Base-by-base conservation (phyloP, 1,140 invertebrate genomes). In the Centruroides sculpturatus region DNA sequence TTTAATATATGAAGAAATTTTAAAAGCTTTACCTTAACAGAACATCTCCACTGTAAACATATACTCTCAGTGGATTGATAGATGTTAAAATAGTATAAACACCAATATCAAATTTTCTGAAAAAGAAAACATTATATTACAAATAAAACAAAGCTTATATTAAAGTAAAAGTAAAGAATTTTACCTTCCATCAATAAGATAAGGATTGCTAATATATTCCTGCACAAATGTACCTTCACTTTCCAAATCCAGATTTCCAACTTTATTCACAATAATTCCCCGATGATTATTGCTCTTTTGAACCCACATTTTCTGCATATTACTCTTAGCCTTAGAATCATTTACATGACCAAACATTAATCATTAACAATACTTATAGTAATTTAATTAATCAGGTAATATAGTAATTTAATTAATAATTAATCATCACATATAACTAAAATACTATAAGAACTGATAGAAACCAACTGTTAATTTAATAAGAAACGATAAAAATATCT, bases 81-180 rank as follows among this genome's bases (percentile, higher is more conserved):
- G 90, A 94, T 0, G 93, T 96, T 3, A 97, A 76, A 2, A 89
- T 85, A 0, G 89, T 89, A 74, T 98, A 98, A 23, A 98, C 82
- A 13, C 94, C 94, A 71, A 98, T 91, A 72, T 98, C 94, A 77
- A 98, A 98, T 76, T 96, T 97, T 4, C 92, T 81, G 12, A 88
- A 74, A 57, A 56, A 57, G 2, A 23, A 23, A 23, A 23, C 23
- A 23, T 23, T 23, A 23, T 23, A 23, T 23, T 23, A 23, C n/a
- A 49, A 55, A n/a, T 55, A 11, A n/a, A 55, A 55, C n/a, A 55
- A 55, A 35, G 10, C 10, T 34, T n/a, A 55, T 23, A 55, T n/a
- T 55, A 55, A 23, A 23, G 11, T 56, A 10, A 56, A 35, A 3
- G 11, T 23, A 23, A 23, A 23, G 7, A n/a, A 47, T 13, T 47